Evolutionary conservation across 2,113 vertebrate genomes (phyloP), one percentile per base, ranked within the genome.

Genomic region (Hippocampus abdominalis): DNA sequence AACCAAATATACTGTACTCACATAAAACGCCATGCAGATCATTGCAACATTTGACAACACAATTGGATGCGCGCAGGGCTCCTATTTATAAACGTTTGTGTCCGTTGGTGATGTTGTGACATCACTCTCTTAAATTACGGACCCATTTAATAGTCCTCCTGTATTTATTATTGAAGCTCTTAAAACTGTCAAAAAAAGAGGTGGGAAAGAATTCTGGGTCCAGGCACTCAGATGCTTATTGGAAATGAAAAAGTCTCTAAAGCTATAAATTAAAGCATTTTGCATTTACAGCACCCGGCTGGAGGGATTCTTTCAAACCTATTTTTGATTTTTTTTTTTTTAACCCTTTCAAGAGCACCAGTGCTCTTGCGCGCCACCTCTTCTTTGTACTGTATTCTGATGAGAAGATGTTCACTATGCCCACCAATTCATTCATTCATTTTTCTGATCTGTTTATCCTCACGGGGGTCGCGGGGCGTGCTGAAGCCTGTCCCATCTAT

Each of bases 101-200:
- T 82, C 87, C 85, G 84, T 83, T 88, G 86, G 78, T 82, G 76
- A 36, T 71, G 63, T 71, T 32, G 76, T 91, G 89, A 89, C 91
- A 89, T 91, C 88, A 91, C 87, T 20, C 75, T 81, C 57, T 81
- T 16, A 70, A 78, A 78, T 81, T 70, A 40, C 9, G 63, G 68
- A 20, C 23, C n/a, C 72, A 89, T 87, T 89, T 90, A 91, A 89
- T 89, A 87, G 73, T 81, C 84, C 77, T 69, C 84, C 77, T 83
- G 69, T 36, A 75, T 70, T 60, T 66, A 3, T 64, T 53, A 42
- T 36, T 7, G 27, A 13, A 4, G 53, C 10, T 56, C n/a, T 56
- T 51, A 20, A 8, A 54, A n/a, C 56, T 32, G 56, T 7, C 25
- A 53, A 53, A 53, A 51, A 53, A 53, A 53, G 51, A 53, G 51